A percentile compares a stretch with the other conserved stretches of the same genome.
phyloP scores from a whole-genome alignment of 2,797 vertebrate genomes.

The Scarus forsteni region DNA sequence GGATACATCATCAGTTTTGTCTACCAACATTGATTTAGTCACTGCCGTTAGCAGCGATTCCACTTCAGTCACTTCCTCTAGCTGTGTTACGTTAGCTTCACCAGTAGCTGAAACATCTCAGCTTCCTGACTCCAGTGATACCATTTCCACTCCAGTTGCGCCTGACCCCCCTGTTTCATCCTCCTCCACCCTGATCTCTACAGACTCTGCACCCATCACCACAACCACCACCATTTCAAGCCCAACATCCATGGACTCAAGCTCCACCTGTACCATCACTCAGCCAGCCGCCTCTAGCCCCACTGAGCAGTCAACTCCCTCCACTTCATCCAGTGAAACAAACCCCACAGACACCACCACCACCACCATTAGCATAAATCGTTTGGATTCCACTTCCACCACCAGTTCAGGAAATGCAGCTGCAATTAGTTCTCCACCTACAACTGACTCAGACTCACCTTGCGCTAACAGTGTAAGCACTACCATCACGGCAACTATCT shows the following conservation, averaged over 20 bases:
- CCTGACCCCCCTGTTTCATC: conserved; percentile 29
- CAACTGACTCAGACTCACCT: conserved; percentile 45
- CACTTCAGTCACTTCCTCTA: conserved; percentile 19
- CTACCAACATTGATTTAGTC: conserved; percentile 11
- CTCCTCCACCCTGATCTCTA: conserved; percentile 26
- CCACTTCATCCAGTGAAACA: conserved; percentile 60
- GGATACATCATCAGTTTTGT: conserved; percentile 28
- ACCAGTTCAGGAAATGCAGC: conserved; percentile 40
- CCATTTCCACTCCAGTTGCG: conserved; percentile 28
- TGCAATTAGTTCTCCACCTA: conserved; percentile 51
- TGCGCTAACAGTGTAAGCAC: conserved; percentile 24
- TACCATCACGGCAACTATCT: conserved; percentile 31
- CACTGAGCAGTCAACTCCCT: conserved; percentile 29
- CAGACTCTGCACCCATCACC: conserved; percentile 13
- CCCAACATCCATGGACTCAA: conserved; percentile 35
- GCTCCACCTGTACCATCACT: conserved; percentile 24
- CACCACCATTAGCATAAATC: conserved; percentile 46
- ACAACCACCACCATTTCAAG: conserved; percentile 21
- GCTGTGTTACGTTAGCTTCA: conserved; percentile 33
- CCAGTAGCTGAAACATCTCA: conserved; percentile 35
- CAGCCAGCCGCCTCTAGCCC: conserved; percentile 18
- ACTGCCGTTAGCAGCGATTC: conserved; percentile 16
- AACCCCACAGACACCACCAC: conserved; percentile 60
- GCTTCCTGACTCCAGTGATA: conserved; percentile 22
- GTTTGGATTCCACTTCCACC: conserved; percentile 51